Conservation (phyloP, 2,113 vertebrate species). For the Erinaceus europaeus region DNA sequence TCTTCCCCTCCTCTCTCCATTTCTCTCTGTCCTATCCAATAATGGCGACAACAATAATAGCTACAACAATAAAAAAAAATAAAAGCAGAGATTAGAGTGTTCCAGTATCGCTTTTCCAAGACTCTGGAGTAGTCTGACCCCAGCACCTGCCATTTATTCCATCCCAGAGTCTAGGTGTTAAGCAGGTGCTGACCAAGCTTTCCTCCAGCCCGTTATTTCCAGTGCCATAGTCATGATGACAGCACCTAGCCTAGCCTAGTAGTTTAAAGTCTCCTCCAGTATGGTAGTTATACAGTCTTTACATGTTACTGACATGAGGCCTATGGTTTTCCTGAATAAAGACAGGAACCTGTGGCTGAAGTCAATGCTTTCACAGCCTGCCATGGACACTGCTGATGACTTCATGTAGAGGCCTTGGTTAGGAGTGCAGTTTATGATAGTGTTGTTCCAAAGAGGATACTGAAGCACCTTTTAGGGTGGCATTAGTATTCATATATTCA, state of each 20-base stretch:
- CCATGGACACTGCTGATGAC: slow-evolving; percentile 27
- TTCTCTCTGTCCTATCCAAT: too few relatives aligned
- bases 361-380: slow-evolving; percentile 13
- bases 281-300: neutral
- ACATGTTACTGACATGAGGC: neutral
- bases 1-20: too few relatives aligned
- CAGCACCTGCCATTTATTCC: neutral
- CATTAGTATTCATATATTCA: slow-evolving; percentile 54
- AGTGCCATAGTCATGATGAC: neutral
- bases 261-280: neutral
- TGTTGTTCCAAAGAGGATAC: slow-evolving; percentile 35
- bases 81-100: neutral
- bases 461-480: neutral
- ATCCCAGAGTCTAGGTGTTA: neutral
- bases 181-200: neutral
- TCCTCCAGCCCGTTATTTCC: neutral
- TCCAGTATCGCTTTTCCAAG: neutral
- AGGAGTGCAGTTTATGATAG: slow-evolving; percentile 37
- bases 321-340: slow-evolving; percentile 18
- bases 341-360: neutral
- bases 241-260: neutral
- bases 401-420: slow-evolving; percentile 16
- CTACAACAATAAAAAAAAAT: too few relatives aligned
- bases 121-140: neutral
- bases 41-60: too few relatives aligned